A percentile compares a stretch with the other conserved stretches of the same genome.
phyloP scores from a whole-genome alignment of 2,113 vertebrate genomes.

The Tichodroma muraria region DNA sequence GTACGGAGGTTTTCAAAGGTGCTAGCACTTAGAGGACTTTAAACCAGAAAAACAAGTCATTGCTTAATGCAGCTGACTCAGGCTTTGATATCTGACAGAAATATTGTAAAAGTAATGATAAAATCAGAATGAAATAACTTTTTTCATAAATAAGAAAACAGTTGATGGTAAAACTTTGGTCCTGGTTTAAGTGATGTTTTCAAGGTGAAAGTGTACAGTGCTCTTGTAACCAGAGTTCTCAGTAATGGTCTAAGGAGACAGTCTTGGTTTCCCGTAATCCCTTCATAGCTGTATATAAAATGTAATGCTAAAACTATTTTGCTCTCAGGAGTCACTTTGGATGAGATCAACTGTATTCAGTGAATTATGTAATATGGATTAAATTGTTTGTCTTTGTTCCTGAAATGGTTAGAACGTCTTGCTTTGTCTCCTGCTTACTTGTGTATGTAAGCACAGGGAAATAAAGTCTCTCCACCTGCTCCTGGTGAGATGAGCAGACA shows the following conservation, averaged over 20 bases:
- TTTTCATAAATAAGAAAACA: not conserved
- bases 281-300: slow-evolving; percentile 71
- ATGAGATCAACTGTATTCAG: slow-evolving; percentile 64
- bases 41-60: not conserved
- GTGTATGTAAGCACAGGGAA: slow-evolving; percentile 39
- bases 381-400: slow-evolving; percentile 67
- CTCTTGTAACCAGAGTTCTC: not conserved
- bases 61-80: not conserved
- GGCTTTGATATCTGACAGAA: not conserved
- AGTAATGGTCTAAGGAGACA: slow-evolving; percentile 33
- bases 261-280: slow-evolving; percentile 58
- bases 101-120: not conserved
- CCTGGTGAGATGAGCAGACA: not conserved
- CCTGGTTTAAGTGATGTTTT: not conserved
- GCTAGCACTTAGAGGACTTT: not conserved
- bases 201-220: not conserved
- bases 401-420: slow-evolving; percentile 65
- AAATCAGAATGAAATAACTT: not conserved
- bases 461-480: not conserved
- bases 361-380: slow-evolving; percentile 68
- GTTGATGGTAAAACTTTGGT: not conserved
- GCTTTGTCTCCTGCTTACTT: slow-evolving; percentile 60
- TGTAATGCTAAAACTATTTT: slow-evolving; percentile 70
- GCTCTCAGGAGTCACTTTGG: slow-evolving; percentile 65
- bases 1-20: not conserved